phyloP scores from a whole-genome alignment of 53 echinoderm and acorn worm genomes.

The Actinopyga echinites region DNA sequence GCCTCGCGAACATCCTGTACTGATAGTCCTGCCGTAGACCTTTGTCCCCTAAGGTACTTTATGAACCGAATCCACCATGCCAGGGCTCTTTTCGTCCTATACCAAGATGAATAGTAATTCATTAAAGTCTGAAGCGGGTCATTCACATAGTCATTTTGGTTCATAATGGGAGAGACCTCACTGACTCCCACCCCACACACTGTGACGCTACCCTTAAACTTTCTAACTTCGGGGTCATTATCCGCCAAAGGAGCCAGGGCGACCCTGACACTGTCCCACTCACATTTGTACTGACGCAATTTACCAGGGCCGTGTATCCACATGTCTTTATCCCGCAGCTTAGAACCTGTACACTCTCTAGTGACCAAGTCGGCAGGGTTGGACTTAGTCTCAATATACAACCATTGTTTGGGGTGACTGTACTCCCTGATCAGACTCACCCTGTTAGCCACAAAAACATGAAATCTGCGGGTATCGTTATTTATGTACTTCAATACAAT shows the following conservation, averaged over 20 bases:
- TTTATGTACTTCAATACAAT: slow-evolving; percentile 52
- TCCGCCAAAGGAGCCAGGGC: background rate
- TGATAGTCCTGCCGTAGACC: background rate
- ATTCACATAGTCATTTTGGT: background rate
- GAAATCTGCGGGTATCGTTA: slow-evolving; percentile 48
- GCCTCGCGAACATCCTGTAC: background rate
- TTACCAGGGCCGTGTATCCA: slow-evolving; percentile 33
- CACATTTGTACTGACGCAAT: background rate
- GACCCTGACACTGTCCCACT: background rate
- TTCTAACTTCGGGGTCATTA: background rate
- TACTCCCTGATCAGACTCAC: slow-evolving; percentile 20
- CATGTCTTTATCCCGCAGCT: background rate
- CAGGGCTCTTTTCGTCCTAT: background rate
- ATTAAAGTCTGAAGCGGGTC: background rate
- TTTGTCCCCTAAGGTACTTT: background rate
- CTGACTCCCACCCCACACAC: background rate
- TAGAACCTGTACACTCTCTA: slow-evolving; percentile 2
- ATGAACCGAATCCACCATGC: slow-evolving; percentile 7
- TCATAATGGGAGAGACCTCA: too few species aligned
- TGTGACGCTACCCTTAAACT: background rate
- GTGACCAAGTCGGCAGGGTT: slow-evolving; percentile 23
- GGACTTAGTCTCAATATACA: too few species aligned
- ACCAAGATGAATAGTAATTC: background rate
- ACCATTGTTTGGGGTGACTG: background rate
- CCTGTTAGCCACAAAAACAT: slow-evolving; percentile 54